These are phyloP conservation scores for Onychomys torridus DNA, from an alignment of 2,797 vertebrate genomes.

Conservation along the genomic window DNA sequence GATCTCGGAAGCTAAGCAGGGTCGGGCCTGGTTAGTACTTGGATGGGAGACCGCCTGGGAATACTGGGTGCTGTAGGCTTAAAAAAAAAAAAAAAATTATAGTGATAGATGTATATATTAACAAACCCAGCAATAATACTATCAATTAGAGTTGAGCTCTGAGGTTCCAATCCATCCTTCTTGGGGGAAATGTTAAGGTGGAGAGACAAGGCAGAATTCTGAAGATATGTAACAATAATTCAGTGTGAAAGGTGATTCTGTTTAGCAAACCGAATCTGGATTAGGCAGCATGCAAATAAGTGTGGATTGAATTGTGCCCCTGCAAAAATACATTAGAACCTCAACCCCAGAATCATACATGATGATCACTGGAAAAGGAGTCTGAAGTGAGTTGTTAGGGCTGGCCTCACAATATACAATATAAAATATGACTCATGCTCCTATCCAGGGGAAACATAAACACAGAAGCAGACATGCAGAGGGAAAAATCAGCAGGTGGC, in stretches of 20 bases:
- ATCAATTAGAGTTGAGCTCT: not conserved
- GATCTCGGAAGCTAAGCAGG: no score
- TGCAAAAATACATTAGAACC: not conserved
- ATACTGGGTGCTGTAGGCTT: no score
- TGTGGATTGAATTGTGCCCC: not conserved
- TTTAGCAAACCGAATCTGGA: not conserved
- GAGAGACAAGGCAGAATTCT: not conserved
- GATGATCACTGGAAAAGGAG: not conserved
- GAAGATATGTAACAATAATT: not conserved
- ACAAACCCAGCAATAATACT: not conserved
- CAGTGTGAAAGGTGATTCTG: not conserved
- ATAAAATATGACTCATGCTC: not conserved
- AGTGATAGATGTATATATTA: not conserved
- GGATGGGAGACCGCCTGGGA: no score
- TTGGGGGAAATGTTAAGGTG: not conserved
- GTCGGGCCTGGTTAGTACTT: no score
- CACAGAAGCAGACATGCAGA: not conserved
- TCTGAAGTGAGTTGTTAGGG: not conserved
- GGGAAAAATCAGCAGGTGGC: not conserved
- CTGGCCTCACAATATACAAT: not conserved
- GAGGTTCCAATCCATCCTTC: not conserved
- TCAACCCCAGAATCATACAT: not conserved
- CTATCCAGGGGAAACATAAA: not conserved
- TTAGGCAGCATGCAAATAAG: not conserved
- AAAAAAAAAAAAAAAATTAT: no score